A percentile compares a stretch with the other conserved stretches of the same genome.
Evolutionary conservation across 2,888 invertebrate genomes (phyloP).

Genomic region (Acholoe squamosa): DNA sequence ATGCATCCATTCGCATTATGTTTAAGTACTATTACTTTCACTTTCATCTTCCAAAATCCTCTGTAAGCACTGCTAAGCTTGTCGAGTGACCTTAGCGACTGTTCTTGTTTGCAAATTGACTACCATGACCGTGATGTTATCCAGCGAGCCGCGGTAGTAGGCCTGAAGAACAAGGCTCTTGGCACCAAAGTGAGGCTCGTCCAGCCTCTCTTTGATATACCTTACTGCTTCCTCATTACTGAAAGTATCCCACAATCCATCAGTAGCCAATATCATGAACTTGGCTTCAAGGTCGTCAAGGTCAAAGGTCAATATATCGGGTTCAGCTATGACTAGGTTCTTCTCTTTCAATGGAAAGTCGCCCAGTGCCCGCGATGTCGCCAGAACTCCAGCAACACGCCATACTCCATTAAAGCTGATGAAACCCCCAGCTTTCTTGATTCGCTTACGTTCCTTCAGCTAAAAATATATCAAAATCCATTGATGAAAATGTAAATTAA

Average conservation of each 20-base stretch:
- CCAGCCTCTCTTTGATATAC: constrained; percentile 92
- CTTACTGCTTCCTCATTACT: constrained; percentile 96
- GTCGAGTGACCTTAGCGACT: constrained; percentile 59
- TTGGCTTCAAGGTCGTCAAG: constrained; percentile 91
- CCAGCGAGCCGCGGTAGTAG: constrained; percentile 94
- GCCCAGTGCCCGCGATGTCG: constrained; percentile 95
- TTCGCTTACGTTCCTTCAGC: constrained; percentile 94
- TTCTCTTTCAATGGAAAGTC: constrained; percentile 97
- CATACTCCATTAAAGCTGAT: constrained; percentile 97
- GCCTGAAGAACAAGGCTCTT: constrained; percentile 95
- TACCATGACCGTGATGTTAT: constrained; percentile 97
- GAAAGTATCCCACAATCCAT: constrained; percentile 98
- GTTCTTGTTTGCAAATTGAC: constrained; percentile 78
- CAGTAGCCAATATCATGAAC: constrained; percentile 95
- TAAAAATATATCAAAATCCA: constrained; percentile 79
- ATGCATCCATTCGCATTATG: too few relatives aligned
- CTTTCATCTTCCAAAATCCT: neutral
- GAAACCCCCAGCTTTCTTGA: constrained; percentile 97
- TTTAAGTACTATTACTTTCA: too few relatives aligned
- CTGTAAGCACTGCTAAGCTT: constrained; percentile 13
- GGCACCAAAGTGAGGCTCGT: constrained; percentile 94
- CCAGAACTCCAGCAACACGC: constrained; percentile 96
- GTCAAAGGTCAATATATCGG: constrained; percentile 96
- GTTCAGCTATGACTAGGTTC: constrained; percentile 96
- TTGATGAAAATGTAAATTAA: neutral